Evolutionary conservation across 1,140 invertebrate species (phyloP), one percentile per base, ranked within the genome.

Genomic region (Dreissena rostriformis): DNA sequence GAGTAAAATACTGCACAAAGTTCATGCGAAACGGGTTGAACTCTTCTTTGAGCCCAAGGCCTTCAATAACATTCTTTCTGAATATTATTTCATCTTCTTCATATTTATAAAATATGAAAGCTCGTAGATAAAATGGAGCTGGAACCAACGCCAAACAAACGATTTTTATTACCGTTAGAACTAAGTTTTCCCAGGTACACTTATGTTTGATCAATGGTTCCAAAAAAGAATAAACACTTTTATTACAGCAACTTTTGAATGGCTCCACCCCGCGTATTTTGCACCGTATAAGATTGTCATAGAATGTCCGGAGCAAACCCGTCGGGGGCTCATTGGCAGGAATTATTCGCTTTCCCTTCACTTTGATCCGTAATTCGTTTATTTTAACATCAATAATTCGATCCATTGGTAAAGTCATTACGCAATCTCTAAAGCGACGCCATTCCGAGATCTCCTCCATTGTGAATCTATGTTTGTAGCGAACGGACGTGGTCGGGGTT

Each of bases 331-430:
- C 91, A 52, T 91, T 90, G 39, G 91, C 90, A 14, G 91, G 89
- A 26, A 92, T 90, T 8, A 92, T 90, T 52, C 91, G 71, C 65
- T 92, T 92, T 17, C 91, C 91, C 84, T 92, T 91, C 24, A 92
- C 91, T 84, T 91, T 89, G 14, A 92, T 86, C 70, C 87, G 74
- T 15, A 92, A 71, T 63, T 92, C 90, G 12, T 78, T 81, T 49
- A 92, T 86, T 80, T 89, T 86, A 2, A 92, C 81, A n/a, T 89
- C 86, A 26, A 90, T 68, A 14, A 91, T 88, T 84, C 89, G 85
- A 71, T 92, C 90, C 55, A 68, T 72, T 0, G 91, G 91, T 52
- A 90, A 72, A 4, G 52, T 73, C 15, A 87, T 86, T 10, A 91
- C n/a, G 12, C 74, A 79, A 26, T 90, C 86, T 26, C 86, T 65